Evolutionary conservation across 92 coral and sea anemone species (phyloP), one percentile per base, ranked within the genome.

Genomic region (Porites divaricata): DNA sequence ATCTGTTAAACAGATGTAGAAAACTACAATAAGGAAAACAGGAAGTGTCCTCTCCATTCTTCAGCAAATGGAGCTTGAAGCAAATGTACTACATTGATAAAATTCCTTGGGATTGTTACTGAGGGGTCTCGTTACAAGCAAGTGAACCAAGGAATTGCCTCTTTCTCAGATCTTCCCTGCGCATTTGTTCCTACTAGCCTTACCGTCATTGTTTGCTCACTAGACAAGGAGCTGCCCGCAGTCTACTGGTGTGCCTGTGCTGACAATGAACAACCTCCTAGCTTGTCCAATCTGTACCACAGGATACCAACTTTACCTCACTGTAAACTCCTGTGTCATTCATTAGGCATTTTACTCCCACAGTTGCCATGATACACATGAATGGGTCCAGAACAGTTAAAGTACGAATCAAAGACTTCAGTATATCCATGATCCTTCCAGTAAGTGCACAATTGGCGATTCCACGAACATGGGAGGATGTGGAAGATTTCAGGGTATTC

Each of bases 351-450:
- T 50, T 84, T 64, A 24, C 96, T 84, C 24, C 89, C 86, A 72
- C 98, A 96, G 77, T 96, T 96, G n/a, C 98, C 98, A 79, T 96
- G 98, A 56, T 92, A 96, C 48, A 96, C 96, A 94, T 96, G 92
- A 26, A 95, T 72, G 5, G 94, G 92, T 50, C 73, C 87, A 61
- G 93, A 68, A 56, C 98, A 96, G 67, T 89, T 94, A 72, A 84
- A 75, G 84, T 96, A 96, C 53, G 78, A 84, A 53, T 90, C 79
- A 81, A 92, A 96, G 14, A 96, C 89, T 1, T 89, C 81, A 7
- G 72, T 79, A 61, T 96, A 96, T 10, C 95, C 98, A 35, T 88
- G 85, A 62, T 96, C 88, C 72, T 66, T 79, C 98, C 98, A 96
- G 67, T 62, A 96, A 22, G 80, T 83, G 64, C 98, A 96, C 80